Conservation (phyloP, 1,140 invertebrate genomes). For the Liolophura sinensis region DNA sequence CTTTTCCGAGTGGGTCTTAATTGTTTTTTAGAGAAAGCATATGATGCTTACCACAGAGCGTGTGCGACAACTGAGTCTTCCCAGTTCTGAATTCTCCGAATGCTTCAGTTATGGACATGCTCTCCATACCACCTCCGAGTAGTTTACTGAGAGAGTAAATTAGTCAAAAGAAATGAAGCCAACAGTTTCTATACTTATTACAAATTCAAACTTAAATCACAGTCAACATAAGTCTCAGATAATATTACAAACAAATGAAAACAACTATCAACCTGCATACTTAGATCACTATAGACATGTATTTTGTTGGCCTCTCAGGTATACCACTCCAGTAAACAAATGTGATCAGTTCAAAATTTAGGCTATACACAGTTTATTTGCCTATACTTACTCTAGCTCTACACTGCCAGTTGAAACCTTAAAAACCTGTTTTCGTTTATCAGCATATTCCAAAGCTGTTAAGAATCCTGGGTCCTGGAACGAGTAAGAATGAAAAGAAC, state of each 20-base stretch:
- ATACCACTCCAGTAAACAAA: no score
- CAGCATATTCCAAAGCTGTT: slow-evolving; percentile 75
- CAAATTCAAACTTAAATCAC: no score
- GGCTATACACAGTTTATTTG: slow-evolving; percentile 1
- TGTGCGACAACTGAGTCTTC: slow-evolving; percentile 79
- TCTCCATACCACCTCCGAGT: slow-evolving; percentile 62
- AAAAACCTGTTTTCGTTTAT: slow-evolving; percentile 73
- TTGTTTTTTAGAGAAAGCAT: neutral
- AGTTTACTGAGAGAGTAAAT: slow-evolving; percentile 61
- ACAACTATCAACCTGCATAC: no score
- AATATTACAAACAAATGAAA: no score
- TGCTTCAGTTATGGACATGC: slow-evolving; percentile 63
- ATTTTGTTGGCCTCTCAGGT: no score
- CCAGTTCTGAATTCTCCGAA: slow-evolving; percentile 71
- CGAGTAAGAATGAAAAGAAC: no score
- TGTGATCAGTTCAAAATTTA: no score
- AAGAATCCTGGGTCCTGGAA: slow-evolving; percentile 66
- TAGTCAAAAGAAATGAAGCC: slow-evolving; percentile 6
- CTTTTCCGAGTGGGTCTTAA: no score
- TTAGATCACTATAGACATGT: no score
- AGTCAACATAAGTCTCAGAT: no score
- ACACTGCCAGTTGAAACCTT: slow-evolving; percentile 73
- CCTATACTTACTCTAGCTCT: slow-evolving; percentile 70
- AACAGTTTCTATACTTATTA: slow-evolving; percentile 3
- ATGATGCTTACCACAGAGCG: slow-evolving; percentile 64